A percentile compares a stretch with the other conserved stretches of the same genome.
Evolutionary conservation across 2,113 vertebrate species (phyloP).

Genomic region (Dinomys branickii): DNA sequence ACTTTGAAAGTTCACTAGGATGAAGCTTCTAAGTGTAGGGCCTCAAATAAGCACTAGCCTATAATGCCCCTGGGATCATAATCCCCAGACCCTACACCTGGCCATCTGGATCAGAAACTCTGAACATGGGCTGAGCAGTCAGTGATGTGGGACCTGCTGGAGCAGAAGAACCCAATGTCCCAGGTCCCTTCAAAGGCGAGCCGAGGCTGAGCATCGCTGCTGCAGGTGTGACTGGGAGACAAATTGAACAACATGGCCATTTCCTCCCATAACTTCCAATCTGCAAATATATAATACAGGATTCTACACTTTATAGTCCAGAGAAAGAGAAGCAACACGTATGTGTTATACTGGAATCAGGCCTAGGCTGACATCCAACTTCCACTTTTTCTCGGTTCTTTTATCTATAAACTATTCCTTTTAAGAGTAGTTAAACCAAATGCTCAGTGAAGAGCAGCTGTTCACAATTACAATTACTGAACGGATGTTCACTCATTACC

Average conservation of each 20-base stretch:
- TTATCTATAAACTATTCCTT: constrained; percentile 37
- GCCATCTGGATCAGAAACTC: neutral
- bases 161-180: neutral
- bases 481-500: neutral
- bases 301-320: neutral
- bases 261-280: constrained; percentile 5
- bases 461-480: neutral
- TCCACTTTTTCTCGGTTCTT: neutral
- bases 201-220: neutral
- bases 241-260: neutral
- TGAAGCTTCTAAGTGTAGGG: neutral
- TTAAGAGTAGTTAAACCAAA: constrained; percentile 28
- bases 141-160: neutral
- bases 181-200: neutral
- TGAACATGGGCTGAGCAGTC: neutral
- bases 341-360: neutral
- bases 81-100: neutral
- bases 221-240: neutral
- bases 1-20: neutral
- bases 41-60: neutral
- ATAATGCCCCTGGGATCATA: neutral
- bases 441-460: neutral
- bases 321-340: neutral
- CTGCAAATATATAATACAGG: neutral
- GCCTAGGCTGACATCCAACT: neutral